Conservation (phyloP, 2,888 invertebrate genomes). For the Aphidoletes aphidimyza region DNA sequence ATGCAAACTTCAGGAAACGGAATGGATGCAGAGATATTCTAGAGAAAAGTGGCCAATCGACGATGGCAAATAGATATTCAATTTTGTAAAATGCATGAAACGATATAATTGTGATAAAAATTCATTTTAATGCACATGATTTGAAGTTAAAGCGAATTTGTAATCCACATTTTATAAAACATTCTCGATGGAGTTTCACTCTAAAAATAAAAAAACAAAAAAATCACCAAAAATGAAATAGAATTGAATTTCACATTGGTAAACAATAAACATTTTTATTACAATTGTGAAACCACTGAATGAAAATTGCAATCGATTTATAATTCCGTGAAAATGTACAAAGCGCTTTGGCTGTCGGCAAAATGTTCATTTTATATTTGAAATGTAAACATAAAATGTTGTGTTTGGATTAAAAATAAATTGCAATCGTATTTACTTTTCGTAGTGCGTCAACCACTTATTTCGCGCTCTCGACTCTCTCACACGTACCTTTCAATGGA, state of each 20-base stretch:
- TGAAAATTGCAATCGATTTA: background rate
- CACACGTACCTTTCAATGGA: background rate
- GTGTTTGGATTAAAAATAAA: constrained; percentile 14
- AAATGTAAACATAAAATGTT: constrained; percentile 10
- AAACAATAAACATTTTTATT: background rate
- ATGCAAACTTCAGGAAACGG: no score
- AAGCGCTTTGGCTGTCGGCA: background rate
- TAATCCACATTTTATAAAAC: background rate
- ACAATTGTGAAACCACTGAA: background rate
- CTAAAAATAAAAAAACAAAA: background rate
- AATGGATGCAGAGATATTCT: no score
- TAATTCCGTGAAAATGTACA: background rate
- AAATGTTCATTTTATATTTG: constrained; percentile 41
- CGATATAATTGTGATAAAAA: background rate
- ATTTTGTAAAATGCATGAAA: background rate
- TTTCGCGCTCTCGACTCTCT: constrained; percentile 26
- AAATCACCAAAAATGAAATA: background rate
- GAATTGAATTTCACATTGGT: background rate
- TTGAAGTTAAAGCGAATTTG: background rate
- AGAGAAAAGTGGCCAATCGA: background rate
- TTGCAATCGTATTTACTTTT: constrained; percentile 43
- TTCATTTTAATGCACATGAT: constrained; percentile 3
- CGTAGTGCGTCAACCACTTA: background rate
- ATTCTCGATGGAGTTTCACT: no score
- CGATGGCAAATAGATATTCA: no score